These are phyloP conservation scores for Mythimna loreyi DNA, from an alignment of 2,888 invertebrate genomes.

Conservation along the genomic window DNA sequence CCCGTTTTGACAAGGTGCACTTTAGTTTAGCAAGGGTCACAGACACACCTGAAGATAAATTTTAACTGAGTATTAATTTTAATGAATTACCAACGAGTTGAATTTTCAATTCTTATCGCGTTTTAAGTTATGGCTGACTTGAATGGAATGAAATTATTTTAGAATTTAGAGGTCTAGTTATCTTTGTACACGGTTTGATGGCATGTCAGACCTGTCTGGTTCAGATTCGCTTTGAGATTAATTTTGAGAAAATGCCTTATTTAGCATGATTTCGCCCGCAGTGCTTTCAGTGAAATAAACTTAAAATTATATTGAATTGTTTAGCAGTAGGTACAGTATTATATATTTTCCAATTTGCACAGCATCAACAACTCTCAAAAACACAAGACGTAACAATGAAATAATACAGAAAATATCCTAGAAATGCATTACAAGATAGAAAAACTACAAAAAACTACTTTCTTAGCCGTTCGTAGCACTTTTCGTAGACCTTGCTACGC, in stretches of 20 bases:
- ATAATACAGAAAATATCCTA: background rate
- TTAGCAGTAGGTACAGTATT: background rate
- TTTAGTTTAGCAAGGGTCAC: constrained; percentile 68
- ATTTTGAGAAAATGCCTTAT: constrained; percentile 19
- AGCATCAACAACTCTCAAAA: background rate
- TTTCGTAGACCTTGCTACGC: constrained; percentile 52
- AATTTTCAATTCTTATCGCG: constrained; percentile 60
- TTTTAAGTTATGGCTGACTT: constrained; percentile 33
- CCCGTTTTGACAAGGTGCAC: constrained; percentile 74
- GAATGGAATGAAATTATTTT: constrained; percentile 52
- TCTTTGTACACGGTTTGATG: constrained; percentile 43
- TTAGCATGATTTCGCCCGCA: background rate
- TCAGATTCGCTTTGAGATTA: constrained; percentile 37
- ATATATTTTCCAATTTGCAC: background rate
- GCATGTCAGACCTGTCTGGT: constrained; percentile 41
- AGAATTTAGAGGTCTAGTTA: constrained; percentile 44
- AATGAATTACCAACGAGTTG: constrained; percentile 41
- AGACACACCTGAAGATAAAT: constrained; percentile 65
- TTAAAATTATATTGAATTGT: background rate
- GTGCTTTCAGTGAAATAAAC: background rate
- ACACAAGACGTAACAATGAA: background rate
- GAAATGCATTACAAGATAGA: background rate
- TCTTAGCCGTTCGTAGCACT: constrained; percentile 43
- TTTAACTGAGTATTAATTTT: constrained; percentile 50
- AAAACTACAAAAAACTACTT: background rate